Percentiles rank a stretch among this genome's conserved stretches.
Conservation (phyloP, 1,140 invertebrate genomes). For the Carposina sasakii region DNA sequence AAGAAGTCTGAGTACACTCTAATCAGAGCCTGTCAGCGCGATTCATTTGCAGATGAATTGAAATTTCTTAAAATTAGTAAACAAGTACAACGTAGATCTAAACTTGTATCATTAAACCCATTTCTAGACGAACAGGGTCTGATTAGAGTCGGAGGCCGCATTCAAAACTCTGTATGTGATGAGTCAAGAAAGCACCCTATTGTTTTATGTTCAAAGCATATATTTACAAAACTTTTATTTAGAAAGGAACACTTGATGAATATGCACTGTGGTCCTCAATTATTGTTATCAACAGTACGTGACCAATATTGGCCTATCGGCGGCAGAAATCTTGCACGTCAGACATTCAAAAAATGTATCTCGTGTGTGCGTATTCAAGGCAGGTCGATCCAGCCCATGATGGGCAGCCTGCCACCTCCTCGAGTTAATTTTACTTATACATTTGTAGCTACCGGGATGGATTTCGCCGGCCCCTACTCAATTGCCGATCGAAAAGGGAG, state of each 20-base stretch:
- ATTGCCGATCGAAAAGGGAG: constrained; percentile 25
- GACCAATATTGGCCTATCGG: constrained; percentile 11
- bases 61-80: too few relatives aligned
- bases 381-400: constrained; percentile 12
- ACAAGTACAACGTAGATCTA: too few relatives aligned
- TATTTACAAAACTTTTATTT: not conserved
- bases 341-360: constrained; percentile 1
- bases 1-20: too few relatives aligned
- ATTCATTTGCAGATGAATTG: too few relatives aligned
- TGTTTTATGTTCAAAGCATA: not conserved
- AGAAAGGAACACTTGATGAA: not conserved
- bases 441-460: constrained; percentile 21
- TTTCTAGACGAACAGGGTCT: not conserved
- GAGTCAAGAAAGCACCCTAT: not conserved
- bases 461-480: constrained; percentile 31
- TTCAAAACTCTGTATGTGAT: not conserved
- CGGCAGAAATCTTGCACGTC: constrained; percentile 7
- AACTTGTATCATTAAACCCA: too few relatives aligned
- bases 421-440: constrained; percentile 1
- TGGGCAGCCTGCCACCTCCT: constrained; percentile 12
- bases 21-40: too few relatives aligned
- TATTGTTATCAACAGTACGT: constrained; percentile 5
- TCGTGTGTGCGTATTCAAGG: constrained; percentile 3
- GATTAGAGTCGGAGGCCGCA: not conserved
- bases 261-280: constrained; percentile 13